Base-by-base conservation (phyloP, 2,113 vertebrate species). In the Embiotoca jacksoni region DNA sequence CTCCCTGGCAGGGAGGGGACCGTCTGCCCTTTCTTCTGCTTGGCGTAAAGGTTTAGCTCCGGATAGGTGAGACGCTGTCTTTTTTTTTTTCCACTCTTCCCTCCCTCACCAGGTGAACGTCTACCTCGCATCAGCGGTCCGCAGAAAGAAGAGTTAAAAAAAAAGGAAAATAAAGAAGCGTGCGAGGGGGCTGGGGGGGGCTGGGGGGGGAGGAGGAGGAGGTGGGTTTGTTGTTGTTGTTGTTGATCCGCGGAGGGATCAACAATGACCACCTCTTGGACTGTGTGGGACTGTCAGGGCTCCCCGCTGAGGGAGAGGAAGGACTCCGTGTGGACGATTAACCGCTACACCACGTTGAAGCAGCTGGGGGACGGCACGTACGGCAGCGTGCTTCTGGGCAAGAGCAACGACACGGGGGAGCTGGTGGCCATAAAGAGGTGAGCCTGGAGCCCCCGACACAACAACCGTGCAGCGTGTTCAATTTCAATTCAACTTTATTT, bases 341-440 rank as follows among this genome's bases (percentile, higher is more conserved):
- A 98, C 74, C 96, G 97, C 16, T 98, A 97, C 57, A 96, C 95
- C 3, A 96, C 95, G 8, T 92, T 97, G 87, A 96, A 94, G 79
- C 97, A 98, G 70, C 80, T 98, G 36, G 97, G 97, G 2, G 97
- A 98, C 3, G 97, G 97, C 68, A 98, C 96, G 0, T 98, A 97
- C 0, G 97, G 97, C 65, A 97, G 96, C 0, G 97, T 98, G 44
- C 80, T 98, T 16, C 96, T 98, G 96, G 97, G 95, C 36, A 97
- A 94, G 84, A 98, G 95, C 89, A 97, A 96, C 0, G 96, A 97
- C 66, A 96, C 96, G 0, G 97, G 96, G 55, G 97, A 98, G 85
- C 94, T 98, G 90, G 97, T 98, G 86, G 97, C 97, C 75, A 97
- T 98, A 83, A 98, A 98, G 82, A 97, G 95, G 97, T 97, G 93